Base-by-base conservation (phyloP, 2,888 invertebrate species). In the Cylloceria caligata region DNA sequence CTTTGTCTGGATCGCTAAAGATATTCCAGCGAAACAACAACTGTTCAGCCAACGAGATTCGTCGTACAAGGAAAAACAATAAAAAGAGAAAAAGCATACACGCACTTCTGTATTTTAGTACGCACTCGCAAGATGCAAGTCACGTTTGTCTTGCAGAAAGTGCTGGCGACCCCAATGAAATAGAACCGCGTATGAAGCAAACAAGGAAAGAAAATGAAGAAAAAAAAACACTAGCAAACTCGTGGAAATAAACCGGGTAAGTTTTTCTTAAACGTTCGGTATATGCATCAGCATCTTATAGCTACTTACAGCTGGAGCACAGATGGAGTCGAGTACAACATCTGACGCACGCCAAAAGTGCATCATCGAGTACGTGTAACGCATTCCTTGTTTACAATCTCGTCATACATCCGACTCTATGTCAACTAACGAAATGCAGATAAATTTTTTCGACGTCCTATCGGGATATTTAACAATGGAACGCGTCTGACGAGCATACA, bases 381-480 rank as follows among this genome's bases (percentile, higher is more conserved):
- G 52, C 52, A 52, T n/a, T n/a, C n/a, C 7, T 69, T 36, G 24
- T n/a, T 9, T 36, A 52, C 52, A 24, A 68, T 21, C 24, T 24
- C 68, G 52, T 11, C 55, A 64, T 73, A 52, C 21, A 39, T 49
- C 49, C 34, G 9, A 47, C 30, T 42, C 9, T 27, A 36, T 57
- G 57, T 24, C 62, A 36, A 62, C 21, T 34, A 36, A 27, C 34
- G n/a, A 49, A 24, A 34, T 36, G 21, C 13, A 62, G 39, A 49
- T 49, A 5, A 11, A 30, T 72, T 74, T 74, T 27, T 80, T 74
- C 45, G 30, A 55, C 74, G 16, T 55, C 7, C 36, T 57, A 67
- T 49, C 7, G 39, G 6, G 21, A 27, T 21, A 2, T 9, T 7
- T 19, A 65, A 45, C 34, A 42, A n/a, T n/a, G 36, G 2, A 47